Base-by-base conservation (phyloP, 2,113 vertebrate genomes). In the Paralichthys olivaceus region DNA sequence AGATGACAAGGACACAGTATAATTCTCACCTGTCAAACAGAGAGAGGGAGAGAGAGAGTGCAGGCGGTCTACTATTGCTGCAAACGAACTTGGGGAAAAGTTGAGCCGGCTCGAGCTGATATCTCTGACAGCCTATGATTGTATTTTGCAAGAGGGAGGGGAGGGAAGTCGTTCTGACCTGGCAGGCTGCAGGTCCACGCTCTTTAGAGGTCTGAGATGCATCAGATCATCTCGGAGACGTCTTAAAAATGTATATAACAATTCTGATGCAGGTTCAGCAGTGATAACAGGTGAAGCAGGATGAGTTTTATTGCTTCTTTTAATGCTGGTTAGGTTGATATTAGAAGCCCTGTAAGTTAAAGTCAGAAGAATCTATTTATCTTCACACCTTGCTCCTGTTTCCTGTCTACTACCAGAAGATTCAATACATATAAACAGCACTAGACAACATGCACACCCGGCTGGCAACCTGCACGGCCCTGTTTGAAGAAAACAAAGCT, bases 21-120 rank as follows among this genome's bases (percentile, higher is more conserved):
- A 90, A 88, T 89, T 91, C 86, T 88, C 90, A 92, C 92, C 93
- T 92, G 92, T 92, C 92, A 92, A 67, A 64, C 77, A 69, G 83
- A 65, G 85, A 84, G 72, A 49, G 64, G 62, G 51, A 62, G 56
- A 75, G 59, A 57, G 70, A 67, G 83, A 12, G 60, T 71, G 63
- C n/a, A 69, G 74, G 77, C 53, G 32, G 47, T 60, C 59, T 79
- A 28, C 68, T 69, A 62, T 78, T 69, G 79, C 80, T 81, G 77
- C 77, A 69, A 80, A 77, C 23, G 83, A 88, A 88, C 83, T 90
- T 91, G 69, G 76, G 71, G 34, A 60, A 86, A 89, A 87, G 83
- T 89, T 89, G 77, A 90, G 82, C 79, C 14, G 57, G 79, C 82
- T 86, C 57, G 15, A 19, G 81, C 86, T 87, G 82, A 89, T 82